Evolutionary conservation across 2,797 vertebrate species (phyloP), one percentile per base, ranked within the genome.

Genomic region (Lacerta viridis): DNA sequence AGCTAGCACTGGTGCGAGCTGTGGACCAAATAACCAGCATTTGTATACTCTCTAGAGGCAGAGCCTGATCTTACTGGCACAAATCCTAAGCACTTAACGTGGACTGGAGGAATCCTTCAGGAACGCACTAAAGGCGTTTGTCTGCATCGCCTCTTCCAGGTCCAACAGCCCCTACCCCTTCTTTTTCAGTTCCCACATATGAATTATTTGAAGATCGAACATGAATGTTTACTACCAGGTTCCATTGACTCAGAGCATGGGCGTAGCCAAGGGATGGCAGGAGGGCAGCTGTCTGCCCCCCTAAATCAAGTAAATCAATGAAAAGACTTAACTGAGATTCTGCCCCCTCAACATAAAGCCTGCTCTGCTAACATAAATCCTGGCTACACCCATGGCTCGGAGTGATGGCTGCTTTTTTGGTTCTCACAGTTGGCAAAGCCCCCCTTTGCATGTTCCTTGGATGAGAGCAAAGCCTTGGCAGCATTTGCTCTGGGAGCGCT

Each of bases 401-500:
- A 64, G 23, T 83, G 88, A 55, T 61, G 41, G 76, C n/a, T 76
- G n/a, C 83, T 76, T 86, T 89, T 76, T 50, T 25, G 59, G 33
- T 85, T 55, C 27, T 59, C 69, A 75, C 66, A 78, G 25, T 0
- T 92, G 88, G 79, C 77, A 90, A 87, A 92, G 46, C 36, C 33
- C 92, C 0, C 0, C 27, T 20, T 83, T n/a, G n/a, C 64, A 39
- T 82, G 80, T 82, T 74, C 74, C 68, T 72, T 17, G 39, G 11
- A 79, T 33, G 72, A 23, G 50, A 3, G 25, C 5, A 33, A 17
- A 87, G 17, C 15, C 41, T 75, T 80, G 74, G 83, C 90, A 88
- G 29, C 10, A 7, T 0, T 1, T 69, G 36, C 64, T 25, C 68
- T 0, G 0, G 0, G 1, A 29, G 18, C 29, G 25, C 6, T 82